Percentiles rank a stretch among this genome's conserved stretches.
Evolutionary conservation across 1,140 invertebrate species (phyloP).

Genomic region (Musca vetustissima): DNA sequence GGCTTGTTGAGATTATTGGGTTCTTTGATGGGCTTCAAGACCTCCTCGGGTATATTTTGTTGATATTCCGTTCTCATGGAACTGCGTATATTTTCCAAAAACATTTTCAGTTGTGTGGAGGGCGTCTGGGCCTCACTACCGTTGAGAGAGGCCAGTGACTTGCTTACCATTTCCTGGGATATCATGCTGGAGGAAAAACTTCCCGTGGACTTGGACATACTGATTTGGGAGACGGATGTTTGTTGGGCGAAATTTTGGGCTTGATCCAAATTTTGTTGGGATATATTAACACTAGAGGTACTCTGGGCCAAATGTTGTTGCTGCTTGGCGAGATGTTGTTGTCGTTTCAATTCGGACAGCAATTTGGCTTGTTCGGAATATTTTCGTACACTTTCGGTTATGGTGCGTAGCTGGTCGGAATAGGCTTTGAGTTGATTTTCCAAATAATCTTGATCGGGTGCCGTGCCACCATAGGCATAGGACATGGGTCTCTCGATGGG

Average conservation of each 20-base stretch:
- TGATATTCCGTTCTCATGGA: slow-evolving; percentile 53
- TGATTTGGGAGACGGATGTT: slow-evolving; percentile 14
- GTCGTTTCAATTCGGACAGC: slow-evolving; percentile 50
- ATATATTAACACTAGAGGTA: slow-evolving; percentile 9
- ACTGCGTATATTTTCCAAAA: slow-evolving; percentile 53
- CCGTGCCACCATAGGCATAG: slow-evolving; percentile 42
- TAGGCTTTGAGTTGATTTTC: slow-evolving; percentile 53
- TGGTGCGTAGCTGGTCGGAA: slow-evolving; percentile 52
- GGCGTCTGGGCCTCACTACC: slow-evolving; percentile 42
- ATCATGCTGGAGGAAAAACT: slow-evolving; percentile 51
- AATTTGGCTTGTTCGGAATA: slow-evolving; percentile 54
- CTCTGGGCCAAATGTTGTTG: slow-evolving; percentile 38
- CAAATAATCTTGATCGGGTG: slow-evolving; percentile 51
- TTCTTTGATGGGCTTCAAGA: slow-evolving; percentile 38
- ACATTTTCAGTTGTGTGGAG: slow-evolving; percentile 48
- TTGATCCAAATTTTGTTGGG: slow-evolving; percentile 1
- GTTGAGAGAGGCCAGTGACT: slow-evolving; percentile 44
- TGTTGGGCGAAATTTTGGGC: slow-evolving; percentile 23
- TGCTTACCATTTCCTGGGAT: slow-evolving; percentile 52
- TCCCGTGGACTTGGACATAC: slow-evolving; percentile 30
- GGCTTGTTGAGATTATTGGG: not conserved
- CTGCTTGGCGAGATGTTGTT: slow-evolving; percentile 49
- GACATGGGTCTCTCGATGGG: slow-evolving; percentile 40
- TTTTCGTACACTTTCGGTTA: slow-evolving; percentile 53
- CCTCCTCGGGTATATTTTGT: slow-evolving; percentile 50